phyloP scores from a whole-genome alignment of 2,113 vertebrate species.

The Leptodactylus fuscus region DNA sequence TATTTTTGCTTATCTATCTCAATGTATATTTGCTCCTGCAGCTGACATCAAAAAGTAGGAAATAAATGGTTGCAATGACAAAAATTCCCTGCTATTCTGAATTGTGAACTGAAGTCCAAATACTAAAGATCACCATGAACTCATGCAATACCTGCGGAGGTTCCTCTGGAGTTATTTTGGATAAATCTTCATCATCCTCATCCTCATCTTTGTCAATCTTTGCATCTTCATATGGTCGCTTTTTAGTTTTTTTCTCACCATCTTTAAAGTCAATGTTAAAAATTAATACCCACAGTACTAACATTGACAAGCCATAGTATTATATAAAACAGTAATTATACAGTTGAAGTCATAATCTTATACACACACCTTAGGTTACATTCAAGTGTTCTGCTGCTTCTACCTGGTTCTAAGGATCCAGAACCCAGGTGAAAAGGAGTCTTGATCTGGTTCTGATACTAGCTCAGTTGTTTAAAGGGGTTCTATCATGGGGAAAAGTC shows the following conservation, averaged over 20 bases:
- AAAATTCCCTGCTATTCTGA: not conserved
- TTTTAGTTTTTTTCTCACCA: conserved; percentile 88
- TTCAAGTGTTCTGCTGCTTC: too few species aligned
- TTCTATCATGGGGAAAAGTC: too few species aligned
- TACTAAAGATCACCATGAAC: not conserved
- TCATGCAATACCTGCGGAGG: conserved; percentile 86
- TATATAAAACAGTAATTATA: too few species aligned
- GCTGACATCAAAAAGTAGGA: not conserved
- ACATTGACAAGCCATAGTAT: too few species aligned
- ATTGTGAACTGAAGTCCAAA: not conserved
- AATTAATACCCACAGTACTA: too few species aligned
- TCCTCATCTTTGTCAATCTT: conserved; percentile 87
- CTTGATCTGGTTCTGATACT: too few species aligned
- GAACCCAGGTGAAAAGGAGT: too few species aligned
- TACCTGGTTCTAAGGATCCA: too few species aligned
- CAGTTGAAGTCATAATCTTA: too few species aligned
- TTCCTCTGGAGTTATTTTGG: conserved; percentile 86
- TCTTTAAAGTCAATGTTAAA: conserved; percentile 68
- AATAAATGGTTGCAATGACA: too few species aligned
- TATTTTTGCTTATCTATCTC: not conserved
- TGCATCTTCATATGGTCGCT: conserved; percentile 91
- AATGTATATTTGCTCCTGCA: not conserved
- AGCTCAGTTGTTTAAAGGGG: too few species aligned
- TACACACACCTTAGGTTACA: too few species aligned
- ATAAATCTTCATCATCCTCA: conserved; percentile 84